Evolutionary conservation across 2,797 vertebrate genomes (phyloP).

Genomic region (Lepilemur septentrionalis): DNA sequence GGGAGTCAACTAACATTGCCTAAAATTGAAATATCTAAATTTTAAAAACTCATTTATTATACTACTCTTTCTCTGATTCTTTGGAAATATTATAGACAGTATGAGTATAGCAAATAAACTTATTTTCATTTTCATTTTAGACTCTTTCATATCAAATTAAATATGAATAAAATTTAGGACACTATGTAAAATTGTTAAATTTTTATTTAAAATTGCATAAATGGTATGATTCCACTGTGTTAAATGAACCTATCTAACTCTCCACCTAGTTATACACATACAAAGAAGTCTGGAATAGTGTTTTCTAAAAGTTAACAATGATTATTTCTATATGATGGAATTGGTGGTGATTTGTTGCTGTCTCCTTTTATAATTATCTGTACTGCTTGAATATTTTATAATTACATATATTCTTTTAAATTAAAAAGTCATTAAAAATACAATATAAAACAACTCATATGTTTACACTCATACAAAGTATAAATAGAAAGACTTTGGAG

Average conservation of each 20-base stretch:
- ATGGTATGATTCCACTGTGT: neutral
- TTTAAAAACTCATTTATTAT: neutral
- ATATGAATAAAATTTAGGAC: conserved; percentile 4
- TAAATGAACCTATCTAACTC: neutral
- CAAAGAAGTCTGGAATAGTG: neutral
- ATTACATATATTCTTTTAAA: neutral
- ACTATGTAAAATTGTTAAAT: neutral
- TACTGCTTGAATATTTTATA: neutral
- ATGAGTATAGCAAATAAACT: neutral
- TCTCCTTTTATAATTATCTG: neutral
- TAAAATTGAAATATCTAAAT: neutral
- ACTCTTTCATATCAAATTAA: neutral
- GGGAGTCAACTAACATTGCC: neutral
- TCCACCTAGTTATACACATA: neutral
- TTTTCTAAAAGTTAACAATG: neutral
- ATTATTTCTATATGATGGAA: neutral
- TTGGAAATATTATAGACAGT: neutral
- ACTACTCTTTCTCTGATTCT: neutral
- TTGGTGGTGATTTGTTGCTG: neutral
- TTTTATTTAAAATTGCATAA: neutral
- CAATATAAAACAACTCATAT: neutral
- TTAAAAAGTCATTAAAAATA: neutral
- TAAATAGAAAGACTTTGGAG: neutral
- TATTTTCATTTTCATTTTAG: conserved; percentile 2
- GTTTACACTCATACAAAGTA: neutral